These are phyloP conservation scores for Drosophila jambulina DNA, from an alignment of 1,140 invertebrate species.

Conservation along the genomic window DNA sequence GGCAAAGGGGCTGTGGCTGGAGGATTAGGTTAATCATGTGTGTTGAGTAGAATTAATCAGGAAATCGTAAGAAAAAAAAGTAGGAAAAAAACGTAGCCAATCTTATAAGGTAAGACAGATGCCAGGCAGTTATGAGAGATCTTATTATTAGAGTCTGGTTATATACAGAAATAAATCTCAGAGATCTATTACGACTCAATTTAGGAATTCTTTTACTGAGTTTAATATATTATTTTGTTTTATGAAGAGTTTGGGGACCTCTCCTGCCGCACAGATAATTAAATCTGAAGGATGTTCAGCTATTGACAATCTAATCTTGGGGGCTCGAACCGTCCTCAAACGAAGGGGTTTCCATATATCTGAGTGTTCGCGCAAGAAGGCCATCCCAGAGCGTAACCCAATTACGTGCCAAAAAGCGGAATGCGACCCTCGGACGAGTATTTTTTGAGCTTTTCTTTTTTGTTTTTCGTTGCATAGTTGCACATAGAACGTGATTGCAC, in stretches of 20 bases:
- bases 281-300: conserved; percentile 23
- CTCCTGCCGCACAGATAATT: conserved; percentile 2
- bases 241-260: not conserved
- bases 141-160: not conserved
- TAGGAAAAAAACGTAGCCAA: not conserved
- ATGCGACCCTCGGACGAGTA: conserved; percentile 74
- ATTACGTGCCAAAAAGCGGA: conserved; percentile 80
- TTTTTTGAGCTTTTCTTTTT: conserved; percentile 61
- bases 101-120: conserved; percentile 12
- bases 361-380: conserved; percentile 51
- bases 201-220: not conserved
- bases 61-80: conserved; percentile 1
- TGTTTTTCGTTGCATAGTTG: conserved; percentile 32
- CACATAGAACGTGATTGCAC: conserved; percentile 76
- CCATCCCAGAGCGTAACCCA: conserved; percentile 67
- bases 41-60: conserved; percentile 14
- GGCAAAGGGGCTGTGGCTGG: conserved; percentile 38
- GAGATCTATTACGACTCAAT: not conserved
- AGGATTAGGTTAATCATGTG: conserved; percentile 22
- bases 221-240: not conserved
- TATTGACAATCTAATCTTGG: conserved; percentile 19
- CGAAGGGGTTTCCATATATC: conserved; percentile 11
- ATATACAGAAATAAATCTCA: not conserved
- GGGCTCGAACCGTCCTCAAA: conserved; percentile 3
- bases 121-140: conserved; percentile 1